Evolutionary conservation across 1,140 invertebrate genomes (phyloP).

Genomic region (Matsumurasca onukii): DNA sequence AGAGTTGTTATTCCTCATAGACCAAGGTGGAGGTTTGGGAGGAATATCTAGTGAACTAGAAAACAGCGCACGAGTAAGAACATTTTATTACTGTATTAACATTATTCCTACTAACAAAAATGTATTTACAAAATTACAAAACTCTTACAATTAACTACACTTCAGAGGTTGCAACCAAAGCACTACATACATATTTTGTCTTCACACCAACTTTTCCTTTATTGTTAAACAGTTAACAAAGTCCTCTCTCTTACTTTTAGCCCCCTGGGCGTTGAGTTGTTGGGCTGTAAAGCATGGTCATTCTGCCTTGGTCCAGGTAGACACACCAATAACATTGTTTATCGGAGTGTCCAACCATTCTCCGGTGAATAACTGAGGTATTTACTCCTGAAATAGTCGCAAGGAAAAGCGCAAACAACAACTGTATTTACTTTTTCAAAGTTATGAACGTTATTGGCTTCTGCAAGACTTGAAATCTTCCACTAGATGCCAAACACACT

Average conservation of each 20-base stretch:
- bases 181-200: constrained; percentile 24
- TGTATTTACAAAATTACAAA: not conserved
- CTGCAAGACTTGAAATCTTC: constrained; percentile 46
- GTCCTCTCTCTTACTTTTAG: constrained; percentile 29
- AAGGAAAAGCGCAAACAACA: constrained; percentile 40
- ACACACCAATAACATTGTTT: not conserved
- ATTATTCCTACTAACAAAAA: not conserved
- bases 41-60: not conserved
- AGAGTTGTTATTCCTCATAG: not conserved
- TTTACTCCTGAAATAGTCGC: constrained; percentile 42
- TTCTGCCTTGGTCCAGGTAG: not conserved
- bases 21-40: not conserved
- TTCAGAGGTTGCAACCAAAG: too few species aligned
- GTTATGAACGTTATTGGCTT: constrained; percentile 43
- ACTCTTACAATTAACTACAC: not conserved
- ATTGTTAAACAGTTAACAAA: constrained; percentile 36
- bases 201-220: constrained; percentile 36
- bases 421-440: constrained; percentile 43
- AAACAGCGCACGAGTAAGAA: not conserved
- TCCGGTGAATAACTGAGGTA: not conserved
- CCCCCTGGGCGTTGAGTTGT: not conserved
- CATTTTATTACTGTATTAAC: not conserved
- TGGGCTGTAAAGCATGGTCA: not conserved
- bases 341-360: not conserved
- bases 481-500: constrained; percentile 52